Evolutionary conservation across 2,797 vertebrate genomes (phyloP), one percentile per base, ranked within the genome.

Genomic region (Myioborus melanocephalus): DNA sequence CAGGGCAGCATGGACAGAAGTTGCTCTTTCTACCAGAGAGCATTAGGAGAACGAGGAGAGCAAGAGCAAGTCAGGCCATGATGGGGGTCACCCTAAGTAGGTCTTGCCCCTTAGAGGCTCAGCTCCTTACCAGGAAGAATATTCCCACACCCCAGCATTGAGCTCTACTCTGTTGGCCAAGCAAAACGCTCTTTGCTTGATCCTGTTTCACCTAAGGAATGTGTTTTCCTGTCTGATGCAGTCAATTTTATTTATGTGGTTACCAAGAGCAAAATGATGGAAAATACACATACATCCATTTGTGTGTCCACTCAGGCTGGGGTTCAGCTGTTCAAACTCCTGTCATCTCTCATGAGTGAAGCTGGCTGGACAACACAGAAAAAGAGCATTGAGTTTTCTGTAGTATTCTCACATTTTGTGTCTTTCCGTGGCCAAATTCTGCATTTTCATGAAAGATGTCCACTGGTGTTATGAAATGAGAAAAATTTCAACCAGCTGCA

Each of bases 401-500:
- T 44, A 83, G 26, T 57, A 37, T 79, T 91, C 63, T 83, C 83
- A 79, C 55, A 88, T 79, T 87, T 94, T 95, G 57, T 37, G 61
- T 86, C 77, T 83, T 93, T 81, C 66, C 39, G 88, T 88, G 73
- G 85, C 65, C 63, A 79, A 10, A 95, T 91, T 88, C 70, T 0
- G 30, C 0, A 14, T 94, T 96, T 94, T 82, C 59, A 72, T 84
- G 80, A 91, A 91, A 94, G 91, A 93, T 15, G 39, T 91, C 39
- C 49, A 65, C 24, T 7, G 18, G 61, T 0, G 4, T 88, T 88
- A 83, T 72, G 55, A 94, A 96, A 93, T 49, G 65, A 94, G 80
- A 95, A 95, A 93, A 94, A 94, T 91, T 93, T 91, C 76, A 95
- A 91, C 76, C 87, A 92, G 89, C 91, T 94, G 91, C 91, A 91